phyloP scores from a whole-genome alignment of 1,140 invertebrate species.

The Nebria ingens region DNA sequence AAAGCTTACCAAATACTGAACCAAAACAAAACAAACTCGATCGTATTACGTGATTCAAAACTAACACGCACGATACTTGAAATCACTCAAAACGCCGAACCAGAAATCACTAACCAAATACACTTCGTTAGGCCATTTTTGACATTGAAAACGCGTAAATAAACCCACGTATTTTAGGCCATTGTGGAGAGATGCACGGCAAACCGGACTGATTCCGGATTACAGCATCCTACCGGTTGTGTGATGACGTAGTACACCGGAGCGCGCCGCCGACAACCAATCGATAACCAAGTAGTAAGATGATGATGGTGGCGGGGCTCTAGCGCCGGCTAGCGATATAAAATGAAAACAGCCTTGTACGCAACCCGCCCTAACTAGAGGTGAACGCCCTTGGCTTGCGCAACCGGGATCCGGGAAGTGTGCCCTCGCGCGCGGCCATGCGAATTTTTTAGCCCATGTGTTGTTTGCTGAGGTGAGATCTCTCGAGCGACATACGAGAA shows the following conservation, averaged over 20 bases:
- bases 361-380: background rate
- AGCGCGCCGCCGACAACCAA: background rate
- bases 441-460: background rate
- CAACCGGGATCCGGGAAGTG: background rate
- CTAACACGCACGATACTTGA: too few relatives aligned
- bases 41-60: too few relatives aligned
- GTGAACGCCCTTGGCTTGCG: slow-evolving; percentile 6
- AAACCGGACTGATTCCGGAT: slow-evolving; percentile 7
- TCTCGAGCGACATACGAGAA: background rate
- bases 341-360: background rate
- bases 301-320: background rate
- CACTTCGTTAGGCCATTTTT: background rate
- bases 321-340: background rate
- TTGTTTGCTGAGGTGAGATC: background rate
- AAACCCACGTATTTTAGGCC: background rate
- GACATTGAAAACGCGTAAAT: background rate
- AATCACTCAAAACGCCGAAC: background rate
- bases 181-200: background rate
- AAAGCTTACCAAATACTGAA: too few relatives aligned
- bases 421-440: background rate
- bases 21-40: slow-evolving; percentile 4
- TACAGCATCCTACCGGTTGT: slow-evolving; percentile 7
- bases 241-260: background rate
- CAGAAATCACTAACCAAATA: background rate
- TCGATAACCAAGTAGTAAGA: background rate